These are phyloP conservation scores for Pachycephala philippinensis DNA, from an alignment of 2,113 vertebrate species.

Conservation along the genomic window DNA sequence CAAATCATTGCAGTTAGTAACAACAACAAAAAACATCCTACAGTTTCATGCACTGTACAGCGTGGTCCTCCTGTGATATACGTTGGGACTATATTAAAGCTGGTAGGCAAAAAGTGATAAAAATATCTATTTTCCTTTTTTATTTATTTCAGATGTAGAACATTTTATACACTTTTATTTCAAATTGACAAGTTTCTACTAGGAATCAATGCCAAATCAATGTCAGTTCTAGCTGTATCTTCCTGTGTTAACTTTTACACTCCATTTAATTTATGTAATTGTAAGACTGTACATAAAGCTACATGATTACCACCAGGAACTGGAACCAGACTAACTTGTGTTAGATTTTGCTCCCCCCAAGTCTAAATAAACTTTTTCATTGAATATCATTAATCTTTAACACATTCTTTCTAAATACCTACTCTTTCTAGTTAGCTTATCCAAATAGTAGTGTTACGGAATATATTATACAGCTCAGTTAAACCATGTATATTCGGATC, in stretches of 20 bases:
- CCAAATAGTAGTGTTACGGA: background rate
- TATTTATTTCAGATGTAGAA: background rate
- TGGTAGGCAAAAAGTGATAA: background rate
- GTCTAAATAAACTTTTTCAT: background rate
- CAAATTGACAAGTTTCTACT: background rate
- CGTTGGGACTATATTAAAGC: background rate
- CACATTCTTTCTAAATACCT: background rate
- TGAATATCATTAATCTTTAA: background rate
- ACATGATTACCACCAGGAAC: background rate
- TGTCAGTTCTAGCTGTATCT: background rate
- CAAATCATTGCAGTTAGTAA: background rate
- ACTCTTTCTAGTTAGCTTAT: background rate
- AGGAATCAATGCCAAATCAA: background rate
- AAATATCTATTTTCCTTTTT: background rate
- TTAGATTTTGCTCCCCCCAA: background rate
- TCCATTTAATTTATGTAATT: background rate
- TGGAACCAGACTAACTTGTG: background rate
- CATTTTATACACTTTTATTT: background rate
- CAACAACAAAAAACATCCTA: background rate
- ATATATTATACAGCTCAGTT: background rate
- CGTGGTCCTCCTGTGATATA: fast-evolving
- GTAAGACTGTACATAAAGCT: background rate
- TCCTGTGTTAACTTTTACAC: background rate
- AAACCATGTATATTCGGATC: background rate
- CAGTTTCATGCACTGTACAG: background rate